Evolutionary conservation across 2,797 vertebrate genomes (phyloP).

Genomic region (Simalia tracyae): DNA sequence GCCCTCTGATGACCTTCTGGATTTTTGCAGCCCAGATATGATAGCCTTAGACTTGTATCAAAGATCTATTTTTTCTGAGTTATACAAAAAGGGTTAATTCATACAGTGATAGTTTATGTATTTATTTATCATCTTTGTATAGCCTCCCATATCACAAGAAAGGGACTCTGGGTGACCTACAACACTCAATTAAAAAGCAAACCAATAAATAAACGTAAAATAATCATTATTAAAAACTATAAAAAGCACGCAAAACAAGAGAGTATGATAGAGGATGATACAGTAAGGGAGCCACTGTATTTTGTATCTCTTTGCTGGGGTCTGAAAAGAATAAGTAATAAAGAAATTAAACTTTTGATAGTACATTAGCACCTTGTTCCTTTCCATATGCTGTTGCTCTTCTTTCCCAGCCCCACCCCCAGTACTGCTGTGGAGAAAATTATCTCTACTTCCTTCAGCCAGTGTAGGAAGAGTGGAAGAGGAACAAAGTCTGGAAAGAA

Average conservation of each 20-base stretch:
- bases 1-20: neutral
- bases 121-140: too few relatives aligned
- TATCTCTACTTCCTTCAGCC: neutral
- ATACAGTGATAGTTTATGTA: neutral
- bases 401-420: neutral
- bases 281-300: neutral
- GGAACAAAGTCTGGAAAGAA: neutral
- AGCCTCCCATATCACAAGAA: too few relatives aligned
- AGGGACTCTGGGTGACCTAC: too few relatives aligned
- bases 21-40: neutral
- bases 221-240: too few relatives aligned
- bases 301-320: neutral
- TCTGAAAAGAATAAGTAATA: neutral
- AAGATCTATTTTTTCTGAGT: neutral
- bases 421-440: neutral
- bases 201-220: too few relatives aligned
- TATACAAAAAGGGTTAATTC: neutral
- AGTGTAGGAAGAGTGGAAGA: neutral
- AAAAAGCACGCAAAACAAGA: too few relatives aligned
- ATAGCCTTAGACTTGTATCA: neutral
- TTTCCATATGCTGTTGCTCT: neutral
- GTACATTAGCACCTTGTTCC: neutral
- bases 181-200: too few relatives aligned
- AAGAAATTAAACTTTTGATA: neutral
- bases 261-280: too few relatives aligned